Evolutionary conservation across 2,888 invertebrate species (phyloP).

Genomic region (Noctua janthe): DNA sequence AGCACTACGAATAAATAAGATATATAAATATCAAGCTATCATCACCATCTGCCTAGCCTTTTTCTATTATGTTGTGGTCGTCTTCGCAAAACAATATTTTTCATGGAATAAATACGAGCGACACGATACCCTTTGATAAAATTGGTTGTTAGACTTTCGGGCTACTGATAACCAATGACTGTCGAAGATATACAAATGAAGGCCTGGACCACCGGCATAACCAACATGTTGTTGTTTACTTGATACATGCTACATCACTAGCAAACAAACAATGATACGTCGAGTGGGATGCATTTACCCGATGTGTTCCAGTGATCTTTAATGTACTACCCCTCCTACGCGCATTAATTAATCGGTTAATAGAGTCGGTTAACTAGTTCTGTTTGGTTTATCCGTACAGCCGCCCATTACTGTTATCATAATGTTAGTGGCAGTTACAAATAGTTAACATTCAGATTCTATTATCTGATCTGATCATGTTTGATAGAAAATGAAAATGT

Average conservation of each 20-base stretch:
- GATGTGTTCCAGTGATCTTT: conserved; percentile 9
- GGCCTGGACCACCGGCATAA: background rate
- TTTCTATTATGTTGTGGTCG: background rate
- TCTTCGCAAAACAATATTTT: background rate
- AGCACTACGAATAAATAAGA: background rate
- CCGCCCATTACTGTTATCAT: background rate
- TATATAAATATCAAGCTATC: background rate
- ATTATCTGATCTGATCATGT: background rate
- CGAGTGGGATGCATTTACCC: background rate
- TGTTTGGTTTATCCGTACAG: background rate
- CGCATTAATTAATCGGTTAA: conserved; percentile 18
- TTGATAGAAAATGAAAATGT: background rate
- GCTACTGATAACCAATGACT: background rate
- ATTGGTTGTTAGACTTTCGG: background rate
- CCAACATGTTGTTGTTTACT: conserved; percentile 7
- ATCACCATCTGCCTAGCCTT: background rate
- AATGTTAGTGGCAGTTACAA: conserved; percentile 8
- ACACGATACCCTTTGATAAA: background rate
- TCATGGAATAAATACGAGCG: background rate
- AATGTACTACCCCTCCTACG: conserved; percentile 7
- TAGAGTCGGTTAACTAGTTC: conserved; percentile 15
- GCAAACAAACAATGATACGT: conserved; percentile 10
- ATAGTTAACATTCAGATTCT: conserved; percentile 2
- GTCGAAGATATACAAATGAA: background rate
- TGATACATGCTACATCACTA: background rate